phyloP scores from a whole-genome alignment of 2,797 vertebrate genomes.

The Lemur catta region DNA sequence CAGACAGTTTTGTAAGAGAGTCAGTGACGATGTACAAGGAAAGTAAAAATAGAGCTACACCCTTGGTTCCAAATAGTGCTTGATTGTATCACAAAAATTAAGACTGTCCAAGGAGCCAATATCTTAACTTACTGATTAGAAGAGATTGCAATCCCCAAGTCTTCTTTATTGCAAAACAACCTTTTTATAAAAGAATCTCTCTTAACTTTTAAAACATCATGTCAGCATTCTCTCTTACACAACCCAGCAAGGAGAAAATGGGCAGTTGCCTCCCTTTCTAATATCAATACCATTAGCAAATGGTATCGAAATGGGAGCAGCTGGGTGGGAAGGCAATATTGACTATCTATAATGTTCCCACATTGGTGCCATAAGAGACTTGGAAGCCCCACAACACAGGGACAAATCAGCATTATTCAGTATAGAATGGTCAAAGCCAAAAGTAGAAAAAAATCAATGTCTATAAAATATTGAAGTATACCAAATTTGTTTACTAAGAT shows the following conservation, averaged over 20 bases:
- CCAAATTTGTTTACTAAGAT: slow-evolving; percentile 10
- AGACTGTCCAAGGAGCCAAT: background rate
- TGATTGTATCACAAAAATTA: background rate
- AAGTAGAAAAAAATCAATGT: slow-evolving; percentile 42
- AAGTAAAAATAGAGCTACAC: background rate
- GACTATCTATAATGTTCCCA: background rate
- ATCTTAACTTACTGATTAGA: background rate
- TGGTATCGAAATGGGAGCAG: background rate
- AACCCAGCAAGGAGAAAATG: background rate
- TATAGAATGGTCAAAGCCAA: background rate
- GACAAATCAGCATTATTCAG: slow-evolving; percentile 9
- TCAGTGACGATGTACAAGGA: background rate
- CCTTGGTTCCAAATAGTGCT: background rate
- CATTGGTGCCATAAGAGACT: background rate
- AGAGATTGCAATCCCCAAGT: background rate
- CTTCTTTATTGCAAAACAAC: slow-evolving; percentile 16
- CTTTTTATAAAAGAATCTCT: background rate
- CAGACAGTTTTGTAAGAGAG: background rate
- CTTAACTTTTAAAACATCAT: background rate
- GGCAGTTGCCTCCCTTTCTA: background rate
- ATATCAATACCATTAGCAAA: slow-evolving; percentile 13
- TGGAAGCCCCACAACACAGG: background rate
- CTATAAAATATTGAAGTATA: slow-evolving; percentile 59
- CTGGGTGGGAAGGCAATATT: background rate
- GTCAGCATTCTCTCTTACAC: background rate